Percentiles rank a stretch among this genome's conserved stretches.
These are phyloP conservation scores for Mesorhabditis spiculigera DNA, from an alignment of 2,888 invertebrate species.

Conservation along the genomic window DNA sequence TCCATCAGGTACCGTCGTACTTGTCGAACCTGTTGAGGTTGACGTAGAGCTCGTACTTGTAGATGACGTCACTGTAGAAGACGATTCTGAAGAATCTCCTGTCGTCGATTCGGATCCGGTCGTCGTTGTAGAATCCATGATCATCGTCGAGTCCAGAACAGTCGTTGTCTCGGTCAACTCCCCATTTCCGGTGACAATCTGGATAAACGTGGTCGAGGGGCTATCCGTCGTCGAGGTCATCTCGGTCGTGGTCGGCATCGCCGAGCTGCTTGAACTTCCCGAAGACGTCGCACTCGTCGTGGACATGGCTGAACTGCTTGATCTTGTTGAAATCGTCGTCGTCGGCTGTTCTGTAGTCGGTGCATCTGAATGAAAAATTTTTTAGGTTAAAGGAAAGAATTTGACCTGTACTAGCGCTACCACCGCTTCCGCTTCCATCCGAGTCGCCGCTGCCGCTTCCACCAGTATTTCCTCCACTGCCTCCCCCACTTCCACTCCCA, in stretches of 20 bases:
- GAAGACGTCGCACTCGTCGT: neutral
- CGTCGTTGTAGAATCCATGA: neutral
- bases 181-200: neutral
- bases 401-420: too few relatives aligned
- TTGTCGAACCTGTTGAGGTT: neutral
- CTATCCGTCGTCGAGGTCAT: neutral
- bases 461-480: too few relatives aligned
- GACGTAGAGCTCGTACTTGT: neutral
- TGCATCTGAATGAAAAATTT: too few relatives aligned
- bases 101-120: neutral
- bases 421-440: too few relatives aligned
- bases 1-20: neutral
- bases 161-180: too few relatives aligned
- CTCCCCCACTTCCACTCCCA: too few relatives aligned
- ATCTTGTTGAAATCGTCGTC: neutral
- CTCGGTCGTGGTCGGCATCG: neutral
- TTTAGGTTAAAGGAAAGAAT: too few relatives aligned
- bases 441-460: too few relatives aligned
- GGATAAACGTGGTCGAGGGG: neutral
- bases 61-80: too few relatives aligned
- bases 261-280: neutral
- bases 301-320: neutral
- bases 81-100: too few relatives aligned
- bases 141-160: too few relatives aligned
- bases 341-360: too few relatives aligned